These are phyloP conservation scores for Brachionichthys hirsutus DNA, from an alignment of 2,113 vertebrate genomes.

Conservation along the genomic window DNA sequence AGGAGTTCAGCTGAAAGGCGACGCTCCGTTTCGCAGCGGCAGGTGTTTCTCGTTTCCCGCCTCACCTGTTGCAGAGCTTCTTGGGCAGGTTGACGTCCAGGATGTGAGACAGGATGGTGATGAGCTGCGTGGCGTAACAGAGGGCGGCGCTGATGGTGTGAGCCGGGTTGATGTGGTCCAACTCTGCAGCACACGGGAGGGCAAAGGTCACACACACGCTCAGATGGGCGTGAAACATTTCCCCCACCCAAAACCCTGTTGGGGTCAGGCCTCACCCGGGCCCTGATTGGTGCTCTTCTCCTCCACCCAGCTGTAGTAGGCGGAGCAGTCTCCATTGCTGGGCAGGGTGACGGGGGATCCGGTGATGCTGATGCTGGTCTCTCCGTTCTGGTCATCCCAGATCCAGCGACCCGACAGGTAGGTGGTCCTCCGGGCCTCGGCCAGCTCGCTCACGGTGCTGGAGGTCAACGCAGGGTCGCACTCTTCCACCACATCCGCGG, in stretches of 20 bases:
- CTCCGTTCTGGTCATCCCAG: slow-evolving; percentile 95
- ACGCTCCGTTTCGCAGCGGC: background rate
- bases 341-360: slow-evolving; percentile 89
- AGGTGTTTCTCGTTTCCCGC: accelerated
- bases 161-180: slow-evolving; percentile 93
- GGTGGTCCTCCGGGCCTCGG: slow-evolving; percentile 92
- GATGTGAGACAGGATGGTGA: slow-evolving; percentile 93
- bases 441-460: slow-evolving; percentile 96
- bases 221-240: too few relatives aligned
- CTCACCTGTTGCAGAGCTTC: slow-evolving; percentile 95
- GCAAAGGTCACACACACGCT: slow-evolving; percentile 11
- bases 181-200: slow-evolving; percentile 72
- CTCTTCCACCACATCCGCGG: slow-evolving; percentile 84
- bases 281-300: slow-evolving; percentile 85
- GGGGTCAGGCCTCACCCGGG: slow-evolving; percentile 78
- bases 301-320: slow-evolving; percentile 86
- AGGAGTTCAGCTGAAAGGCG: background rate
- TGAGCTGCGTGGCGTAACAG: slow-evolving; percentile 93
- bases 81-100: slow-evolving; percentile 94
- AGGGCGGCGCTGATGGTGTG: slow-evolving; percentile 95
- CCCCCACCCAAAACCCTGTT: too few relatives aligned
- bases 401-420: slow-evolving; percentile 97
- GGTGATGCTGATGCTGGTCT: slow-evolving; percentile 83
- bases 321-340: slow-evolving; percentile 94
- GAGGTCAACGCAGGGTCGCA: slow-evolving; percentile 89